Conservation (phyloP, 1,140 invertebrate species). For the Zaprionus nigranus region DNA sequence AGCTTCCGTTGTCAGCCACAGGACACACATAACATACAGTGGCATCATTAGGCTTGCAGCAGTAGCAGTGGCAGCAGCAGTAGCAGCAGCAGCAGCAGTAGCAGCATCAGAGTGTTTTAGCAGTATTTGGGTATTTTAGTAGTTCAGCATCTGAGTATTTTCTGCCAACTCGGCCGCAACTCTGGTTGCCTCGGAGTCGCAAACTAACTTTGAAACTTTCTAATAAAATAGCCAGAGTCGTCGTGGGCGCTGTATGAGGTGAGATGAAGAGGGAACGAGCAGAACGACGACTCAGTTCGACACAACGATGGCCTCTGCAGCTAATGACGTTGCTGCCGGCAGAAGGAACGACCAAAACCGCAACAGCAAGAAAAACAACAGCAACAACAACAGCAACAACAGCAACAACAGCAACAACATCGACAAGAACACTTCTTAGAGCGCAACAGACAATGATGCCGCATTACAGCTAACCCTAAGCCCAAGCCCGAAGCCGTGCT, state of each 20-base stretch:
- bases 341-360: slow-evolving; percentile 60
- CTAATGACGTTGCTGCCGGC: slow-evolving; percentile 48
- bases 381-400: slow-evolving; percentile 32
- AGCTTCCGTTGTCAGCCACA: slow-evolving; percentile 48
- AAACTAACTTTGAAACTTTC: slow-evolving; percentile 80
- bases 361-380: slow-evolving; percentile 52
- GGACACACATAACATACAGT: slow-evolving; percentile 16
- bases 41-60: slow-evolving; percentile 65
- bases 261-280: background rate
- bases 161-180: slow-evolving; percentile 46
- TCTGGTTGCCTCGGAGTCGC: slow-evolving; percentile 66
- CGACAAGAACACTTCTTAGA: slow-evolving; percentile 34
- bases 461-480: slow-evolving; percentile 38
- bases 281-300: slow-evolving; percentile 26
- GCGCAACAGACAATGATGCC: slow-evolving; percentile 42
- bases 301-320: slow-evolving; percentile 17
- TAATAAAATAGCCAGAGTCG: slow-evolving; percentile 76
- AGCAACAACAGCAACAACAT: slow-evolving; percentile 26
- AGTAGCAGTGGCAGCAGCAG: background rate
- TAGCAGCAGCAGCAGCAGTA: no score
- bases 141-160: background rate
- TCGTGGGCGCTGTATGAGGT: background rate
- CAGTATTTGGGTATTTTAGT: slow-evolving; percentile 16
- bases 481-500: slow-evolving; percentile 21
- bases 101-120: slow-evolving; percentile 25